Evolutionary conservation across 1,140 invertebrate species (phyloP).

Genomic region (Aphelinus atriplicis): DNA sequence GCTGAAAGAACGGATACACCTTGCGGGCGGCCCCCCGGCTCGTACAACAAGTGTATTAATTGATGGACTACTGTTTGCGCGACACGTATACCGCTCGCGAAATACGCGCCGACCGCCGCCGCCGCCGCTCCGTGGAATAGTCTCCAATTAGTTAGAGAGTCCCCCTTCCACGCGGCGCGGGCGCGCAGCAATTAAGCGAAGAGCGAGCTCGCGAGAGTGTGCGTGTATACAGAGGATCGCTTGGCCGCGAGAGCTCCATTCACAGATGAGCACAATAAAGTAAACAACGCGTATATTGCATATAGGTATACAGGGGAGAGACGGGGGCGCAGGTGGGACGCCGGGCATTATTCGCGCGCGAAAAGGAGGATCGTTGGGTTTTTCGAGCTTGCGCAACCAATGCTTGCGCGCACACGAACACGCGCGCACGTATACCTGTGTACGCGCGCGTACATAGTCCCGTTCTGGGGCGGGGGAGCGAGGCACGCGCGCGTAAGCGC

Average conservation of each 20-base stretch:
- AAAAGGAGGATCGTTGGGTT: too few species aligned
- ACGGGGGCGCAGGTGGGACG: too few species aligned
- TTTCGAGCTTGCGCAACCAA: background rate
- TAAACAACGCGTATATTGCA: background rate
- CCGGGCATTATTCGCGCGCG: too few species aligned
- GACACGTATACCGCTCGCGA: too few species aligned
- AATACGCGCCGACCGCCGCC: too few species aligned
- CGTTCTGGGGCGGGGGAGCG: constrained; percentile 5
- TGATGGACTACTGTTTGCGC: background rate
- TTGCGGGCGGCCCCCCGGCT: too few species aligned
- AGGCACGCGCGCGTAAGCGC: constrained; percentile 41
- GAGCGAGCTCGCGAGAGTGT: background rate
- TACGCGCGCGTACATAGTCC: too few species aligned
- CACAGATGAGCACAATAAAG: constrained; percentile 22
- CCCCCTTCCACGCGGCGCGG: background rate
- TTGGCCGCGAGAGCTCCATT: background rate
- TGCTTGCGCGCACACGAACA: background rate
- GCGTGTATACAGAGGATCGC: background rate
- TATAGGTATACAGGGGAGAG: too few species aligned
- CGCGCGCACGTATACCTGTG: background rate
- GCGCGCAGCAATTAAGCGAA: constrained; percentile 2
- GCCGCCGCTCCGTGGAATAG: background rate
- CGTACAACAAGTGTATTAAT: too few species aligned
- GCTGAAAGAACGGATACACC: too few species aligned
- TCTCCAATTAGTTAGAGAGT: constrained; percentile 7